phyloP scores from a whole-genome alignment of 1,140 invertebrate species.

The Holotrichia oblita region DNA sequence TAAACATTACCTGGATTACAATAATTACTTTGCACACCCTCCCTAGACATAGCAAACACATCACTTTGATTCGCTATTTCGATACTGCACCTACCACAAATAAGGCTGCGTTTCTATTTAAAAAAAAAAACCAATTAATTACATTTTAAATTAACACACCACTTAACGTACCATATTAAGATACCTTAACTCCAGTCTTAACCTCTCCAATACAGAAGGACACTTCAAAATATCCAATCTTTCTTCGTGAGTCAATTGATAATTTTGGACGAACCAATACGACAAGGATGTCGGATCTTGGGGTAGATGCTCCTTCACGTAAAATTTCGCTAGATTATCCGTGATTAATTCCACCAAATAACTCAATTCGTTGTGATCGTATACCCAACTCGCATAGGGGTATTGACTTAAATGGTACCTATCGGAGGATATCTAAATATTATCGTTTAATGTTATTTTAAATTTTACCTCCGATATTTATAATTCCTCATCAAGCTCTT shows the following conservation, averaged over 20 bases:
- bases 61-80: constrained; percentile 73
- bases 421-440: not conserved
- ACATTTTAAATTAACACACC: not conserved
- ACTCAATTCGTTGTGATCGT: constrained; percentile 57
- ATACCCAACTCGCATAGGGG: constrained; percentile 54
- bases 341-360: constrained; percentile 54
- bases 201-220: constrained; percentile 54
- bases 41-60: constrained; percentile 83
- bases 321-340: constrained; percentile 51
- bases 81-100: constrained; percentile 71
- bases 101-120: constrained; percentile 69
- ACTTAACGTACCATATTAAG: constrained; percentile 48
- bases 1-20: constrained; percentile 72
- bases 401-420: constrained; percentile 56
- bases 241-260: constrained; percentile 57
- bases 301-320: constrained; percentile 55
- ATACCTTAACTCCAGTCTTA: constrained; percentile 53
- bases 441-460: not conserved
- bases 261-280: constrained; percentile 61
- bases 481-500: constrained; percentile 47
- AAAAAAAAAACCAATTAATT: not conserved
- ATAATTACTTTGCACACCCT: constrained; percentile 83
- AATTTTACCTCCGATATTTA: constrained; percentile 52
- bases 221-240: constrained; percentile 54
- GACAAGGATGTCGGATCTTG: constrained; percentile 57